phyloP scores from a whole-genome alignment of 2,113 vertebrate genomes.

The Manacus vitellinus region DNA sequence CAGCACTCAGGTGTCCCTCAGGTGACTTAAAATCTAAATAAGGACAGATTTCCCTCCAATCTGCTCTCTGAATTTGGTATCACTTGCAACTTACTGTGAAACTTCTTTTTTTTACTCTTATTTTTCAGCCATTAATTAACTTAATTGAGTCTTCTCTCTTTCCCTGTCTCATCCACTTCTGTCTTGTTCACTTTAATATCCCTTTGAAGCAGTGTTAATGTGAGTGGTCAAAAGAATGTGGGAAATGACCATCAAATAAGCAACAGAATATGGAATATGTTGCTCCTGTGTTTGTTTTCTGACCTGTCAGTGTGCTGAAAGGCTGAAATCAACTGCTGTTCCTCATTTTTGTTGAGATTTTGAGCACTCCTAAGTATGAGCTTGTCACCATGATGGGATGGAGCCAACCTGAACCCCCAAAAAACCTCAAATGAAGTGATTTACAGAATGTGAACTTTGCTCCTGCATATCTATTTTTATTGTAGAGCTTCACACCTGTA shows the following conservation, averaged over 20 bases:
- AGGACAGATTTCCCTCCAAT: not conserved
- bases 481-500: not conserved
- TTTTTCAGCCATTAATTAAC: not conserved
- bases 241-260: not conserved
- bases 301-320: not conserved
- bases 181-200: not conserved
- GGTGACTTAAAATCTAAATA: not conserved
- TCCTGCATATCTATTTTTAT: not conserved
- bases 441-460: not conserved
- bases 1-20: not conserved
- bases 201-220: not conserved
- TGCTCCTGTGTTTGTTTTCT: not conserved
- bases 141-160: not conserved
- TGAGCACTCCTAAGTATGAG: not conserved
- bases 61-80: not conserved
- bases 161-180: not conserved
- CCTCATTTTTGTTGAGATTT: not conserved
- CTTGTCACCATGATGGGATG: not conserved
- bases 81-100: not conserved
- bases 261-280: not conserved
- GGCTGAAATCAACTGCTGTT: not conserved
- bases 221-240: not conserved
- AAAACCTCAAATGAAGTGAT: not conserved
- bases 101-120: not conserved
- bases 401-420: not conserved